A percentile compares a stretch with the other conserved stretches of the same genome.
These are phyloP conservation scores for Pachliopta kotzebuea DNA, from an alignment of 2,888 invertebrate species.

Conservation along the genomic window DNA sequence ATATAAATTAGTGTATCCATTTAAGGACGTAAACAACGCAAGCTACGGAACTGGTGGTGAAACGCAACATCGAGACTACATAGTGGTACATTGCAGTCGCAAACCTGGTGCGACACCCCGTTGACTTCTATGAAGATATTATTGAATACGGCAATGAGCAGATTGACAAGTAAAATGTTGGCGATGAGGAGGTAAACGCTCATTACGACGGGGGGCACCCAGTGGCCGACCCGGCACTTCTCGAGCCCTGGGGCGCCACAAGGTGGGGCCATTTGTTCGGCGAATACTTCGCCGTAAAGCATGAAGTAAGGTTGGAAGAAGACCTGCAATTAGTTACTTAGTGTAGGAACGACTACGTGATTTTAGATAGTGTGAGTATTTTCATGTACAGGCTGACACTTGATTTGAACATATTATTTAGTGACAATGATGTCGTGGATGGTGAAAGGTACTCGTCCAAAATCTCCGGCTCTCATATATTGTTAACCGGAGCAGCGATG, in stretches of 20 bases:
- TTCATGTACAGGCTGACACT: no score
- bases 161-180: slow-evolving; percentile 97
- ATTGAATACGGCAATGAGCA: slow-evolving; percentile 99
- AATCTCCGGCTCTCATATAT: no score
- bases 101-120: slow-evolving; percentile 96
- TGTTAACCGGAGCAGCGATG: no score
- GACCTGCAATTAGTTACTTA: slow-evolving; percentile 82
- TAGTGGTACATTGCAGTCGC: slow-evolving; percentile 45
- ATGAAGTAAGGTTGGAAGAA: slow-evolving; percentile 99
- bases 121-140: slow-evolving; percentile 97
- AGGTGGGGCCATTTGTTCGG: slow-evolving; percentile 96
- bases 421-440: no score
- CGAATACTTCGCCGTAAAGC: slow-evolving; percentile 99
- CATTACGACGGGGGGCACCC: slow-evolving; percentile 98
- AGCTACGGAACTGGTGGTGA: slow-evolving; percentile 25
- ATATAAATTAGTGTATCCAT: slow-evolving; percentile 18
- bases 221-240: slow-evolving; percentile 91
- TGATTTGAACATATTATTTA: no score
- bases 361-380: no score
- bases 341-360: neutral
- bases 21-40: slow-evolving; percentile 8
- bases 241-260: slow-evolving; percentile 89
- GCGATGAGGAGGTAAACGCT: slow-evolving; percentile 97
- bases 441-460: no score
- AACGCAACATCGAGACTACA: slow-evolving; percentile 45